Evolutionary conservation across 1,140 invertebrate species (phyloP).

Genomic region (Harpegnathos saltator): DNA sequence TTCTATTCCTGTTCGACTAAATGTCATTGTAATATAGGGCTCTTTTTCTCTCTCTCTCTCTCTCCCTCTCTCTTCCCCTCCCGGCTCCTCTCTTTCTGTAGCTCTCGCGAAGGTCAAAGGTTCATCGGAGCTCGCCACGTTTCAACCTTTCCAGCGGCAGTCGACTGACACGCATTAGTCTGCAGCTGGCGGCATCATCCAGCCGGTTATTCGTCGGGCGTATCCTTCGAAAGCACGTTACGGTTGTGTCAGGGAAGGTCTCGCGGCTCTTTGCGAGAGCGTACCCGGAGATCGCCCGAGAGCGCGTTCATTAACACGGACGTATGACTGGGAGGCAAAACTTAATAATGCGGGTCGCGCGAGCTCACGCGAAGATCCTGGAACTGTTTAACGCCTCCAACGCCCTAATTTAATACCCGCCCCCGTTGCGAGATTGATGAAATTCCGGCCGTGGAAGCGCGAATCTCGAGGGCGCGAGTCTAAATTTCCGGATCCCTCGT

Average conservation of each 20-base stretch:
- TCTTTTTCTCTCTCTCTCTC: no score
- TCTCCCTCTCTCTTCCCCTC: no score
- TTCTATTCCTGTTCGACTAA: conserved; percentile 28
- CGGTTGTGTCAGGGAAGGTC: conserved; percentile 1
- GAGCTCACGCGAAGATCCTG: conserved; percentile 23
- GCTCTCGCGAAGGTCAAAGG: conserved; percentile 31
- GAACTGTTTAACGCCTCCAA: conserved; percentile 47
- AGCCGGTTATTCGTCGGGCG: neutral
- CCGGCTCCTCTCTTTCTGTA: no score
- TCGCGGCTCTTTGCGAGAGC: conserved; percentile 15
- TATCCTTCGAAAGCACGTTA: conserved; percentile 28
- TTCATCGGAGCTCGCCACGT: neutral
- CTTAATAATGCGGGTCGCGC: conserved; percentile 66
- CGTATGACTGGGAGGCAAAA: conserved; percentile 62
- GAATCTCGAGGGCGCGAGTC: conserved; percentile 1
- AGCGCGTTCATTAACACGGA: conserved; percentile 68
- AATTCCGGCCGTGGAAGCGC: conserved; percentile 39
- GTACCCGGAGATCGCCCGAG: conserved; percentile 47
- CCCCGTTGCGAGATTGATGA: conserved; percentile 44
- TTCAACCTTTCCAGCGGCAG: conserved; percentile 25
- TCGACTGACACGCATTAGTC: conserved; percentile 22
- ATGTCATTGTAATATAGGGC: conserved; percentile 16
- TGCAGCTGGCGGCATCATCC: neutral
- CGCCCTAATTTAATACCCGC: conserved; percentile 46
- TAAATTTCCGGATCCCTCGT: conserved; percentile 40